These are phyloP conservation scores for Girardia tigrina DNA, from an alignment of 2,888 invertebrate genomes.

Conservation along the genomic window DNA sequence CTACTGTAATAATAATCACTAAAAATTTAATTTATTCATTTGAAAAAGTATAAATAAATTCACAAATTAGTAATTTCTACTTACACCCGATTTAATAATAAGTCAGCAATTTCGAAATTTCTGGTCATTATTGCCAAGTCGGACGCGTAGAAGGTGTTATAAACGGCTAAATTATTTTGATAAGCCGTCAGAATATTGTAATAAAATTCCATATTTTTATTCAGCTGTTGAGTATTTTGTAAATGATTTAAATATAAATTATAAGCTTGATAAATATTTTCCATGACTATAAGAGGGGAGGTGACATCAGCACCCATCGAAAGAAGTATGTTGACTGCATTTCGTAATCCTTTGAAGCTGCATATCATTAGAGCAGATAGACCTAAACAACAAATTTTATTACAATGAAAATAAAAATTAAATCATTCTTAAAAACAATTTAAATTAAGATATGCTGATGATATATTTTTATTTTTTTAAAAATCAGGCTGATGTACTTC, in stretches of 20 bases:
- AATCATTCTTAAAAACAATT: background rate
- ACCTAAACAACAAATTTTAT: constrained; percentile 40
- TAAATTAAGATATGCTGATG: too few relatives aligned
- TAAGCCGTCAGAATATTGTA: background rate
- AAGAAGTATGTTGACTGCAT: constrained; percentile 61
- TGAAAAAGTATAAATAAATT: too few relatives aligned
- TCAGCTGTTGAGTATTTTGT: background rate
- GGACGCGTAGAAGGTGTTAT: background rate
- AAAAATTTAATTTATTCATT: too few relatives aligned
- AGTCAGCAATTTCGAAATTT: constrained; percentile 8
- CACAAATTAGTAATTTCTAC: too few relatives aligned
- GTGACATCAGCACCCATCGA: constrained; percentile 59
- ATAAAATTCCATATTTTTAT: background rate
- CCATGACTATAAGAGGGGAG: background rate
- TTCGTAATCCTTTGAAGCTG: constrained; percentile 60
- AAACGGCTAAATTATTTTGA: background rate
- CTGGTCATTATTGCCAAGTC: background rate
- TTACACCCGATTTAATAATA: background rate
- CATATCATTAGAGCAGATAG: constrained; percentile 68
- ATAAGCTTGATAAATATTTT: background rate
- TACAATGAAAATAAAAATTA: background rate
- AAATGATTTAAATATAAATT: background rate
- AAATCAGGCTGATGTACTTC: too few relatives aligned
- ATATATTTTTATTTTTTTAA: too few relatives aligned
- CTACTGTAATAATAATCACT: too few relatives aligned